Evolutionary conservation across 37 sponge, comb jelly and placozoan species (phyloP).

Genomic region (Ianthella basta): DNA sequence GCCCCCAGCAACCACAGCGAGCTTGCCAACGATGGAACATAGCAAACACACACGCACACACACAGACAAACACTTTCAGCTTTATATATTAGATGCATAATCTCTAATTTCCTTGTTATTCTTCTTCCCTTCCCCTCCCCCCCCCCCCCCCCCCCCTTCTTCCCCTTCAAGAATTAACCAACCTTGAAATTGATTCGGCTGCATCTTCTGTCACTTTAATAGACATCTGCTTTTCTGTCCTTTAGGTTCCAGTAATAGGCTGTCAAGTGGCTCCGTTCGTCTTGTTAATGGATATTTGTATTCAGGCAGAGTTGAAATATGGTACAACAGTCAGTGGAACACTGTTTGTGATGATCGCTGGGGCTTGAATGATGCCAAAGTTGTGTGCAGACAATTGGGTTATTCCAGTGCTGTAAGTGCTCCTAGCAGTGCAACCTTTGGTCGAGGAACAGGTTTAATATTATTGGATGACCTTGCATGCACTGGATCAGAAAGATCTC

Average conservation of each 20-base stretch:
- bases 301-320: conserved; percentile 28
- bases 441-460: conserved; percentile 22
- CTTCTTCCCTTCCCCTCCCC: no score
- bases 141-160: no score
- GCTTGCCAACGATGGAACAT: no score
- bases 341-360: conserved; percentile 48
- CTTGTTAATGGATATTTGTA: background rate
- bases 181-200: no score
- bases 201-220: background rate
- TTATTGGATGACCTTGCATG: conserved; percentile 29
- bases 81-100: no score
- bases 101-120: no score
- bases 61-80: no score
- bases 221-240: no score
- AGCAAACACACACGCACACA: no score
- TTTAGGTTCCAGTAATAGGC: background rate
- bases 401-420: conserved; percentile 15
- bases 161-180: no score
- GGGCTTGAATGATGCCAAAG: conserved; percentile 26
- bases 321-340: conserved; percentile 13
- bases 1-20: no score
- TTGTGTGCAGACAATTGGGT: conserved; percentile 42
- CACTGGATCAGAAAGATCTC: conserved; percentile 21
- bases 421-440: background rate
- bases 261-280: background rate